These are phyloP conservation scores for Platycheirus albimanus DNA, from an alignment of 2,888 invertebrate species.

Conservation along the genomic window DNA sequence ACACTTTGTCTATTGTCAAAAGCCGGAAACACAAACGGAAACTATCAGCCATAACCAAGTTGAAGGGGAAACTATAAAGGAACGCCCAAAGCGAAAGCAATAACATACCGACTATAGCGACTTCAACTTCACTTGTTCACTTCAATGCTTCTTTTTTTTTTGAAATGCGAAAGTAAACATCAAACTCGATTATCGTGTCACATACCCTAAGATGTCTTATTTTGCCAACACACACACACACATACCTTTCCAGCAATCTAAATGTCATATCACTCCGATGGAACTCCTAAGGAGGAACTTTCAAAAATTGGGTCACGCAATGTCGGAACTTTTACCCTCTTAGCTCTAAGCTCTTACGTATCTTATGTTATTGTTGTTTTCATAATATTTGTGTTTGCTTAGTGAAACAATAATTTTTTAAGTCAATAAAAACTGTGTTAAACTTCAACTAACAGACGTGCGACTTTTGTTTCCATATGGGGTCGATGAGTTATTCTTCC, in stretches of 20 bases:
- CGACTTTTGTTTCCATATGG: constrained; percentile 15
- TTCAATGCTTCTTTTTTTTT: constrained; percentile 4
- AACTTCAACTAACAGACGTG: neutral
- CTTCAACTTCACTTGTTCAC: neutral
- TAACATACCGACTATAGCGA: too few relatives aligned
- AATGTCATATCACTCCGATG: too few relatives aligned
- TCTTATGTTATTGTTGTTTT: too few relatives aligned
- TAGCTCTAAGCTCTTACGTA: too few relatives aligned
- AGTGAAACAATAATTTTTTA: constrained; percentile 40
- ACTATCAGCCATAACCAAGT: constrained; percentile 58
- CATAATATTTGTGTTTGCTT: constrained; percentile 34
- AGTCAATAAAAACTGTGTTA: constrained; percentile 13
- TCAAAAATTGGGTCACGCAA: constrained; percentile 52
- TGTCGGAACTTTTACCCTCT: constrained; percentile 15
- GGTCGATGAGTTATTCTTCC: constrained; percentile 15
- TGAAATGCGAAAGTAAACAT: constrained; percentile 26
- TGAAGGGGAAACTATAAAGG: constrained; percentile 6
- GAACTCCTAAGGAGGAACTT: too few relatives aligned
- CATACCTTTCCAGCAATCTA: too few relatives aligned
- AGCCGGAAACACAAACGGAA: constrained; percentile 59
- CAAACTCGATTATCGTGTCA: neutral
- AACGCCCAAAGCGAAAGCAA: constrained; percentile 8
- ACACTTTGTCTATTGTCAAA: constrained; percentile 3
- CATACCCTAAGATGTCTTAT: constrained; percentile 19
- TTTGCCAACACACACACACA: too few relatives aligned